Base-by-base conservation (phyloP, 92 coral and sea anemone genomes). In the Epizoanthus scotinus region DNA sequence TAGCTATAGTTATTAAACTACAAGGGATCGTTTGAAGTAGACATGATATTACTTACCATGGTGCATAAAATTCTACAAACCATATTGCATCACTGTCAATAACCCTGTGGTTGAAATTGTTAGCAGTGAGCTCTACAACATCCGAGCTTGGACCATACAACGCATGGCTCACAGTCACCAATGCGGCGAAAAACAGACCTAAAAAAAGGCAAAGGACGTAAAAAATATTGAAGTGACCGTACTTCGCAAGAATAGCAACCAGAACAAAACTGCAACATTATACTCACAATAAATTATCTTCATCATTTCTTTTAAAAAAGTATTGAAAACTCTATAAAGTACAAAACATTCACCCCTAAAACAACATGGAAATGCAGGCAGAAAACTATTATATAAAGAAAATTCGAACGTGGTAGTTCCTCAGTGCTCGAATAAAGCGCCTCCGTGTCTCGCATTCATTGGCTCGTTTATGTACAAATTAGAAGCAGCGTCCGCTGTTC, bases 1-100 rank as follows among this genome's bases (percentile, higher is more conserved):
- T 0, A 3, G 6, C 2, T 34, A 34, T 6, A 0, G 0, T 5
- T 34, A 34, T 6, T 34, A 34, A 34, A 34, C 3, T 34, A 34
- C 6, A 34, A 34, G 40, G 40, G 40, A 34, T 34, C 40, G 0
- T 34, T 34, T 34, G 40, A 47, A 47, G 52, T 47, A 5, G 25
- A 50, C 22, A 6, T 63, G 5, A 40, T 10, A n/a, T 44, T 6
- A 78, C 94, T 75, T 85, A 95, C 98, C 98, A 95, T 64, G 98
- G 98, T 24, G 98, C 98, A 73, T 89, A 95, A 75, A 95, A 95
- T 85, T 95, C 98, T 67, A 95, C 91, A 77, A 95, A 89, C 98
- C 98, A 95, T 24, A 95, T 87, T 28, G 83, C 79, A 42, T 95
- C 98, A 65, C 97, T 94, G 71, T 93, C 89, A 71, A 93, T 63